Percentiles rank a stretch among this genome's conserved stretches.
These are phyloP conservation scores for Pangasius macronema DNA, from an alignment of 2,797 vertebrate species.

Conservation along the genomic window DNA sequence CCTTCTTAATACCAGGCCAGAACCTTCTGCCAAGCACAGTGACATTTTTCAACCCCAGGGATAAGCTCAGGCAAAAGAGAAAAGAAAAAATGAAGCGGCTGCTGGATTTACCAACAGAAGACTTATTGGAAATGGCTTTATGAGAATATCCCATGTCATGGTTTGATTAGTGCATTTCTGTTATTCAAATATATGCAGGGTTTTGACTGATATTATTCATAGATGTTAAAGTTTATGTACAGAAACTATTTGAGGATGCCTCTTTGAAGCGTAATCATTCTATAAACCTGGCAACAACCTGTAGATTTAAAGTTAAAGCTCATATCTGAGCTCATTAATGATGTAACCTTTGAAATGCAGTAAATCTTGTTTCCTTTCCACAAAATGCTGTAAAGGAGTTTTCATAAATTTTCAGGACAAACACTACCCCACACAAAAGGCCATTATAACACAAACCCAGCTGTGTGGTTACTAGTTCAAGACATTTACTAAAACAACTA, in stretches of 20 bases:
- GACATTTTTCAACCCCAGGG: conserved; percentile 8
- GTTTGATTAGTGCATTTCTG: not conserved
- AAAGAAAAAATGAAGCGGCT: not conserved
- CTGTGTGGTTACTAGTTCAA: not conserved
- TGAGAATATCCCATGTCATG: not conserved
- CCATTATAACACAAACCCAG: not conserved
- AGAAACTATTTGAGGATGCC: not conserved
- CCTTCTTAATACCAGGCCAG: conserved; percentile 20
- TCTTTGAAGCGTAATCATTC: not conserved
- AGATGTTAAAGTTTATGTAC: not conserved
- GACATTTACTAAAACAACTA: not conserved
- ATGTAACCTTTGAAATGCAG: not conserved
- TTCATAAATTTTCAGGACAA: not conserved
- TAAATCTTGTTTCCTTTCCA: not conserved
- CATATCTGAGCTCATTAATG: not conserved
- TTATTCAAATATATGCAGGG: not conserved
- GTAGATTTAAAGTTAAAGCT: not conserved
- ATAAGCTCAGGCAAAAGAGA: not conserved
- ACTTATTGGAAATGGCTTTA: not conserved
- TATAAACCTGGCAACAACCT: not conserved
- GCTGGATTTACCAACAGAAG: not conserved
- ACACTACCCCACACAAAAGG: not conserved
- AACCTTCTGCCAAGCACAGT: not conserved
- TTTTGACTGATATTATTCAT: not conserved
- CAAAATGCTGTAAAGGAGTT: not conserved